Evolutionary conservation across 2,797 vertebrate species (phyloP), one percentile per base, ranked within the genome.

Genomic region (Eidolon dupreanum): DNA sequence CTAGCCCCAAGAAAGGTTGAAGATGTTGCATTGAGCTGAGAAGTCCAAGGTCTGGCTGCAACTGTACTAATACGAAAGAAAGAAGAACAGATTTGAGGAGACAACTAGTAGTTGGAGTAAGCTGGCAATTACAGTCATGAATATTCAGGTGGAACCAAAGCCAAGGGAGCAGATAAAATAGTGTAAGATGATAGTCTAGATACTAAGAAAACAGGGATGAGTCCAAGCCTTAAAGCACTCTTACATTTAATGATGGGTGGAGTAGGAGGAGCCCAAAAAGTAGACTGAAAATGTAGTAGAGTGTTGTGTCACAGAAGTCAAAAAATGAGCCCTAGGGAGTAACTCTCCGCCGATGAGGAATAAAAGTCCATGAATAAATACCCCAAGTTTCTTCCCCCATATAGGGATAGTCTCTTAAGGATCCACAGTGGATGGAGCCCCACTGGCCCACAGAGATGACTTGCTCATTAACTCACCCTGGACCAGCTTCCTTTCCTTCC

Each of bases 141-240:
- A 20, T 10, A 15, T 22, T 28, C 5, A 77, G 26, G 46, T 41
- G 12, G 41, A 79, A 38, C 55, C 11, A 46, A 93, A 86, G 57
- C 19, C 49, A 77, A 57, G 53, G 63, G 51, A 36, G 15, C 55
- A 74, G 49, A 17, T 57, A 19, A 63, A 59, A 33, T 20, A 36
- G 2, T 49, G 10, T 12, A 11, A 70, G 46, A 22, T 8, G 19
- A 20, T 0, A 16, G 31, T 2, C 16, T 0, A 73, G 49, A 9
- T 13, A 53, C 28, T 11, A 24, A 55, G 84, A n/a, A 74, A 83
- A 49, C 5, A 53, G 28, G 33, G 2, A 10, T 9, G 49, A n/a
- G 12, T 51, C 43, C 19, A 43, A 70, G 38, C 31, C 38, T 61
- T 51, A 8, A 17, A 28, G 24, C 20, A 41, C 12, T 1, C 36